Base-by-base conservation (phyloP, 2,888 invertebrate species). In the Chaetogeoica ovagalla region DNA sequence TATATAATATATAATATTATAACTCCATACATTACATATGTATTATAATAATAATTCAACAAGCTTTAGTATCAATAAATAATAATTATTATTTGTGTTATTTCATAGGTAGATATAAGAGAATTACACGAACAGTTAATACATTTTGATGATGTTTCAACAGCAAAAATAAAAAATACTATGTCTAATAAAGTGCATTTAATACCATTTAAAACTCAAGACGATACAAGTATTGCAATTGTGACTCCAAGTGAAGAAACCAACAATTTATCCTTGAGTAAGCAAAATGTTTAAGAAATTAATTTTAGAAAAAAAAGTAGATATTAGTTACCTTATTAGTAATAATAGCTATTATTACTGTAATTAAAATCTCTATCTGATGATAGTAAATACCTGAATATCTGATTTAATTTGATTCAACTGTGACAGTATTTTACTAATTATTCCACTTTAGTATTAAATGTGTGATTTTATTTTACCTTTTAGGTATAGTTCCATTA, bases 221-320 rank as follows among this genome's bases (percentile, higher is more conserved):
- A 79, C 37, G 17, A 65, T 55, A 63, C 79, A 43, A 71, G 57
- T 23, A 62, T 79, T 23, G 63, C 79, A 65, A 71, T 79, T 5
- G 23, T 79, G 8, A 48, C 21, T 15, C 79, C 79, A 3, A 39
- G 70, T 71, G 70, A 79, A 63, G 52, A 17, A n/a, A 79, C 79
- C 57, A 79, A 30, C n/a, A 21, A 71, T 39, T 71, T 79, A 57
- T 71, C 70, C 7, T 59, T 79, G 7, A 79, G 79, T 79, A 79
- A 63, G 63, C 57, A 3, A 15, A 48, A 70, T 52, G 6, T 30
- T 30, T n/a, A 52, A 55, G 19, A 5, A 4, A 6, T n/a, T n/a
- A 57, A n/a, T 21, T 59, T n/a, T 21, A 30, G 4, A 30, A 30
- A 30, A 30, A 30, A 59, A 21, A 21, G 7, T 55, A 55, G 13